phyloP scores from a whole-genome alignment of 1,140 invertebrate species.

The Sinella curviseta region DNA sequence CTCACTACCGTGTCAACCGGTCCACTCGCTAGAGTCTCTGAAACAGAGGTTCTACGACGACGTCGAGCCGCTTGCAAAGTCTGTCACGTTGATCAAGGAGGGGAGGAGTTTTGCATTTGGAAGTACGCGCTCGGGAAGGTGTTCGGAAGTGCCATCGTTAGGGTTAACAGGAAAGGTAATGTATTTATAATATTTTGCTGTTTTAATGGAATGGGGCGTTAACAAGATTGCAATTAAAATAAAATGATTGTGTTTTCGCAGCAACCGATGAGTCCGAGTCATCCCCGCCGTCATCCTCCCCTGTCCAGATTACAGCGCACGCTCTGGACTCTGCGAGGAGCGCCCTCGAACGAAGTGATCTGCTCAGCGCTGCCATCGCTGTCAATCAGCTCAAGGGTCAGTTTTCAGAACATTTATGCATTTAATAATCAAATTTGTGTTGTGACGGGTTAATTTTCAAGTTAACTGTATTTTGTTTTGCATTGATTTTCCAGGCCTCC shows the following conservation, averaged over 20 bases:
- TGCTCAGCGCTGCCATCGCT: slow-evolving; percentile 37
- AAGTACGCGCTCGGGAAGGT: slow-evolving; percentile 25
- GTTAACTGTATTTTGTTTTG: too few species aligned
- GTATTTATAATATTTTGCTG: too few species aligned
- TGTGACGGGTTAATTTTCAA: background rate
- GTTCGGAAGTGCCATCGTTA: slow-evolving; percentile 3
- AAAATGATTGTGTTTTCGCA: background rate
- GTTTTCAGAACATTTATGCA: background rate
- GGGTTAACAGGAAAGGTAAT: background rate
- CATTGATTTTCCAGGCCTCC: slow-evolving; percentile 22
- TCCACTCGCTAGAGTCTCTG: slow-evolving; percentile 33
- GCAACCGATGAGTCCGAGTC: background rate
- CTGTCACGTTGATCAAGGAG: background rate
- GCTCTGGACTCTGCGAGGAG: slow-evolving; percentile 36
- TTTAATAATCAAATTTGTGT: background rate
- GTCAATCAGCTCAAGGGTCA: slow-evolving; percentile 42
- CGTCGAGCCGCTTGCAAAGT: slow-evolving; percentile 39
- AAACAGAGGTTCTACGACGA: slow-evolving; percentile 38
- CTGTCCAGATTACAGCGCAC: slow-evolving; percentile 26
- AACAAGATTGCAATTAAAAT: background rate
- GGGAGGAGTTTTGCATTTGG: background rate
- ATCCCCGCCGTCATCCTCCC: background rate
- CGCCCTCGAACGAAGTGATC: slow-evolving; percentile 40
- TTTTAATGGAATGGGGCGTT: slow-evolving; percentile 2
- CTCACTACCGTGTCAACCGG: slow-evolving; percentile 36